Conservation (phyloP, 2,888 invertebrate species). For the Pheosia tremula region DNA sequence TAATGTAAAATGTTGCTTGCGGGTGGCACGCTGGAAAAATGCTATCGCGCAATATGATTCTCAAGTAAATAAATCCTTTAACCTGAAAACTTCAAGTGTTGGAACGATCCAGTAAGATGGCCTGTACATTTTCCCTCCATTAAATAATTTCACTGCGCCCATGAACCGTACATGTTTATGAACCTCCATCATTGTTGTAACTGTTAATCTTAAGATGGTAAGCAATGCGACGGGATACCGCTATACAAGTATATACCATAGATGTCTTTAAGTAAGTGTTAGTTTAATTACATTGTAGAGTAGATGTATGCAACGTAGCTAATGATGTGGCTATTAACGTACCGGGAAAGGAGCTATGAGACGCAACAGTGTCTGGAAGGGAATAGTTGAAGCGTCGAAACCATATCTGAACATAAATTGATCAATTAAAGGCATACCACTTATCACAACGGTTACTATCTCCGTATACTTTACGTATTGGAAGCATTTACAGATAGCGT, state of each 20-base stretch:
- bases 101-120: slow-evolving; percentile 56
- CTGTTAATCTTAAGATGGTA: slow-evolving; percentile 43
- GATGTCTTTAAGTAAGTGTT: slow-evolving; percentile 16
- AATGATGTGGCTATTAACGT: neutral
- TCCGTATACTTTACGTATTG: neutral
- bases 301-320: neutral
- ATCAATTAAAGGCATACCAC: neutral
- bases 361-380: neutral
- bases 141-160: slow-evolving; percentile 44
- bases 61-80: slow-evolving; percentile 74
- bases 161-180: slow-evolving; percentile 6
- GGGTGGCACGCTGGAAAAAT: slow-evolving; percentile 56
- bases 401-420: neutral
- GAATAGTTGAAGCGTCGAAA: neutral
- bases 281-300: slow-evolving; percentile 6
- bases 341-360: neutral
- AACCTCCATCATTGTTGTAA: slow-evolving; percentile 33
- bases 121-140: slow-evolving; percentile 36
- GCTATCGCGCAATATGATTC: slow-evolving; percentile 56
- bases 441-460: neutral
- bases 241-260: slow-evolving; percentile 34
- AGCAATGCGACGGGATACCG: slow-evolving; percentile 37
- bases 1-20: slow-evolving; percentile 51
- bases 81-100: slow-evolving; percentile 68
- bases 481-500: neutral